Evolutionary conservation across 2,888 invertebrate species (phyloP).

Genomic region (Drosophila eohydei): DNA sequence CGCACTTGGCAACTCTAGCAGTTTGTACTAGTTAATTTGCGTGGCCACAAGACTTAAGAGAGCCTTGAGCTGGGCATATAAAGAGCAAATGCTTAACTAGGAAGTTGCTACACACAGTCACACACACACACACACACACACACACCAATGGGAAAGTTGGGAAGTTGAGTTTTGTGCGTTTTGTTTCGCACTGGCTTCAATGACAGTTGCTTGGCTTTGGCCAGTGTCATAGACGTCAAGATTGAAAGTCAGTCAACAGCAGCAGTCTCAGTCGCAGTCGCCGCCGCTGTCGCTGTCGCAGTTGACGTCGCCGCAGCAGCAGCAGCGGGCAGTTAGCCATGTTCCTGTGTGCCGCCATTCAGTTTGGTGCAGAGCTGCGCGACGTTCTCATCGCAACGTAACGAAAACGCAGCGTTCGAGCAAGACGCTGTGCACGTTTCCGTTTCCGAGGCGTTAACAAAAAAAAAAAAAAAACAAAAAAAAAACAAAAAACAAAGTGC

Average conservation of each 20-base stretch:
- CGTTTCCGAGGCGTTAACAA: slow-evolving; percentile 25
- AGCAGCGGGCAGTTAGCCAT: slow-evolving; percentile 43
- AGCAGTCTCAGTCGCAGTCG: slow-evolving; percentile 5
- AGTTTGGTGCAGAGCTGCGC: slow-evolving; percentile 76
- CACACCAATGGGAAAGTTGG: slow-evolving; percentile 5
- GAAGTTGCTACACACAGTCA: slow-evolving; percentile 26
- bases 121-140: slow-evolving; percentile 6
- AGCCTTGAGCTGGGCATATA: slow-evolving; percentile 1
- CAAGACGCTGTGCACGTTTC: slow-evolving; percentile 48
- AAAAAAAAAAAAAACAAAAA: not conserved
- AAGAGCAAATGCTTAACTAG: slow-evolving; percentile 39
- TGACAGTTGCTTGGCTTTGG: slow-evolving; percentile 38
- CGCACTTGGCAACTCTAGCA: slow-evolving; percentile 39
- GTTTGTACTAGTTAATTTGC: slow-evolving; percentile 1
- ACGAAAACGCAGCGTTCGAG: slow-evolving; percentile 21
- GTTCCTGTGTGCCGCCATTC: slow-evolving; percentile 46
- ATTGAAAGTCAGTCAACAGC: slow-evolving; percentile 54
- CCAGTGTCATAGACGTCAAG: slow-evolving; percentile 36
- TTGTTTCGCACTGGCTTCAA: slow-evolving; percentile 20
- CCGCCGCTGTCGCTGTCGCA: slow-evolving; percentile 26
- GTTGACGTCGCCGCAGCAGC: slow-evolving; percentile 33
- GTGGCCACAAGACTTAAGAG: slow-evolving; percentile 43
- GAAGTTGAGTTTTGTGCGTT: slow-evolving; percentile 18
- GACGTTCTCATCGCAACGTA: slow-evolving; percentile 48
- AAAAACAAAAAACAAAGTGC: slow-evolving; percentile 5